Evolutionary conservation across 2,797 vertebrate species (phyloP), one percentile per base, ranked within the genome.

Genomic region (Corythornis leucogaster): DNA sequence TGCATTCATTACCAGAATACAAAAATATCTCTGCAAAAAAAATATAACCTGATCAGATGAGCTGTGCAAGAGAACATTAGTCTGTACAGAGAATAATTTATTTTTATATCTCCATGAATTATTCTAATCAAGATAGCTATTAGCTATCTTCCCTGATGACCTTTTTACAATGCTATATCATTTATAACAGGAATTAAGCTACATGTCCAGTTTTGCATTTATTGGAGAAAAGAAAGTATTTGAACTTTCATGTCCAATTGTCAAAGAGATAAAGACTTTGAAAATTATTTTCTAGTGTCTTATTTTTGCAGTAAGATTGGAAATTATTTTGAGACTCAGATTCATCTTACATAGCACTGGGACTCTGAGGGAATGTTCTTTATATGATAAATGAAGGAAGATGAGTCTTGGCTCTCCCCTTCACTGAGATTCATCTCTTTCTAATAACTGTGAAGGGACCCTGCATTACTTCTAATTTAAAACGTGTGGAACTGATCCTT

Each of bases 371-470:
- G 25, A 87, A 50, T 45, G 26, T 5, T 78, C 30, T 69, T 66
- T 30, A 7, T 13, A 12, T 31, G 51, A 67, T 43, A 20, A 78
- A 70, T 20, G 16, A 26, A 58, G 42, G 53, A 75, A 86, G n/a
- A 50, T 18, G n/a, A 48, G 8, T 58, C 67, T 84, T 0, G 0
- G 12, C 8, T 0, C 4, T 83, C 38, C 2, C 19, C 57, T 87
- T 80, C 3, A 4, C 54, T 71, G n/a, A 78, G 18, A 9, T 57
- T 75, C 30, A 10, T 78, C 16, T 75, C 30, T 81, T 24, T 35
- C n/a, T 88, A 21, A 24, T 46, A 75, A 54, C 48, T 45, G 5
- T 45, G 43, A 12, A 42, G 73, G 31, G 38, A 75, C 28, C 15
- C 67, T 75, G 76, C 68, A 48, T 89, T 19, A 33, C 6, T 83